Evolutionary conservation across 2,888 invertebrate genomes (phyloP).

Genomic region (Drosophila flavopinicola): DNA sequence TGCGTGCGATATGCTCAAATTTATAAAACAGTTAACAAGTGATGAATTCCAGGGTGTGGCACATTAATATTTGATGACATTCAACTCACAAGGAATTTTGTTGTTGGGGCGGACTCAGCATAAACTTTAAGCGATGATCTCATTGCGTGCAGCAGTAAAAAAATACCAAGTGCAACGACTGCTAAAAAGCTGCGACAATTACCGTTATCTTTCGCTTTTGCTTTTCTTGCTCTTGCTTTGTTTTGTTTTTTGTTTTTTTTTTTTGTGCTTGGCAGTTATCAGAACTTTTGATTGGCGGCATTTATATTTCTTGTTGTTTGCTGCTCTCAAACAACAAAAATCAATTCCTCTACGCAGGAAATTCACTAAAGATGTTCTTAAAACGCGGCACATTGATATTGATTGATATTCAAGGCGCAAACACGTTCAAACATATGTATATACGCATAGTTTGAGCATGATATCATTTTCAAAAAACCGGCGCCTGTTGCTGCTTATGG

Average conservation of each 20-base stretch:
- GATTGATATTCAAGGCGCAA: neutral
- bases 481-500: conserved; percentile 13
- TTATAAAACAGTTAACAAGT: conserved; percentile 4
- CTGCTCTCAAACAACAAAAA: neutral
- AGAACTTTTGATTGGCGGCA: neutral
- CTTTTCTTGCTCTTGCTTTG: too few relatives aligned
- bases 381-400: conserved; percentile 5
- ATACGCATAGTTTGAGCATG: conserved; percentile 27
- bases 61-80: neutral
- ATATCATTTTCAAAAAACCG: conserved; percentile 41
- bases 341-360: neutral
- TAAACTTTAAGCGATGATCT: conserved; percentile 36
- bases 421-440: neutral
- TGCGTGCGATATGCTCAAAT: neutral
- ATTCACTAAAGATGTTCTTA: conserved; percentile 2
- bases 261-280: conserved; percentile 6
- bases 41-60: conserved; percentile 18
- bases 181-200: neutral
- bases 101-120: conserved; percentile 15
- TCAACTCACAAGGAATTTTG: conserved; percentile 1
- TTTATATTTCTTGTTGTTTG: neutral
- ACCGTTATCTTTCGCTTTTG: conserved; percentile 16
- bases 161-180: conserved; percentile 15
- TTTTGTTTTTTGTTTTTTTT: neutral
- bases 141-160: conserved; percentile 17